Percentiles rank a stretch among this genome's conserved stretches.
Evolutionary conservation across 2,797 vertebrate species (phyloP).

Genomic region (Moxostoma hubbsi): DNA sequence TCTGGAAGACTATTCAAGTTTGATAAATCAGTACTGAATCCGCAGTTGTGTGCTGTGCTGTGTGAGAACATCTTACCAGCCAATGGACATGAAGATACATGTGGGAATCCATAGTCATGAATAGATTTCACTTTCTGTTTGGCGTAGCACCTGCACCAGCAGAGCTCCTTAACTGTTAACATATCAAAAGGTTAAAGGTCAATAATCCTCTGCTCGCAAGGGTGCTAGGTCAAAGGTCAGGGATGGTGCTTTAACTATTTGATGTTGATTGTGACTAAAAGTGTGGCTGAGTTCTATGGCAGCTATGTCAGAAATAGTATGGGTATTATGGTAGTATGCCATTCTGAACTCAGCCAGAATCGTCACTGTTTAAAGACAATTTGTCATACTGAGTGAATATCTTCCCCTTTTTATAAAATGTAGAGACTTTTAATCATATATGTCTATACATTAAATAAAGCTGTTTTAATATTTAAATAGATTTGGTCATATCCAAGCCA

Average conservation of each 20-base stretch:
- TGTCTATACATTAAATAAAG: neutral
- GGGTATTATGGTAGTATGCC: too few species aligned
- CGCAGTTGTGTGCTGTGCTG: neutral
- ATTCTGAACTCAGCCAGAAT: too few species aligned
- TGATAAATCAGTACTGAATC: neutral
- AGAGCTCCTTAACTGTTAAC: constrained; percentile 85
- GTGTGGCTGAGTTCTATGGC: neutral
- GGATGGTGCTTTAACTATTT: constrained; percentile 40
- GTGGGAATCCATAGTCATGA: constrained; percentile 79
- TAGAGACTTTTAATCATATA: neutral
- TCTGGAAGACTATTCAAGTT: neutral
- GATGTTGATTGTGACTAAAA: neutral
- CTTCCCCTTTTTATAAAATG: too few species aligned
- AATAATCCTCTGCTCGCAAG: constrained; percentile 83
- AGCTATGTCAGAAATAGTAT: too few species aligned
- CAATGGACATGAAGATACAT: constrained; percentile 75
- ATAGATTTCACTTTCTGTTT: constrained; percentile 70
- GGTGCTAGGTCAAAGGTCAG: constrained; percentile 74
- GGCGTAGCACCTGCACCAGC: constrained; percentile 85
- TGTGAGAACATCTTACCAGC: constrained; percentile 64
- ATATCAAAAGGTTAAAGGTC: constrained; percentile 83
- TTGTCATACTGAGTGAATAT: neutral
- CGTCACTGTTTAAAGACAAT: neutral
- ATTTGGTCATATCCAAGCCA: neutral
- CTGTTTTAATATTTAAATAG: neutral